Base-by-base conservation (phyloP, 2,888 invertebrate genomes). In the Lathronympha strigana region DNA sequence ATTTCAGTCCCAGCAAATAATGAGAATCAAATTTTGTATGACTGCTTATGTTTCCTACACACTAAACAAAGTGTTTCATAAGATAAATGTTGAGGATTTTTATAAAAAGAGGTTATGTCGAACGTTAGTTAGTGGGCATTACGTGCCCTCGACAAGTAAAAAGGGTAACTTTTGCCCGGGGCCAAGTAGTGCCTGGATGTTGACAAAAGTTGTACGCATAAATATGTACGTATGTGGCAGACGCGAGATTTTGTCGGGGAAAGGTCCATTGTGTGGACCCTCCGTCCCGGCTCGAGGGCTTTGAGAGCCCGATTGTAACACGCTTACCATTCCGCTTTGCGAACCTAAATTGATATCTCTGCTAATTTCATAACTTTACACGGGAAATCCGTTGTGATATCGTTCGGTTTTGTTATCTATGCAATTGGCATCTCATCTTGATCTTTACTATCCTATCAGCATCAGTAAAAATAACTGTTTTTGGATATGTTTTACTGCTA, bases 241-340 rank as follows among this genome's bases (percentile, higher is more conserved):
- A 73, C 74, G 75, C 72, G 83, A 84, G 86, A 87, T 88, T 88
- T 84, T 74, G 84, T 74, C 77, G 82, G 78, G 88, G 89, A 78
- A 57, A 81, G 83, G 80, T 82, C 86, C 79, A 88, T 91, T 91
- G 90, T 91, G 80, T 80, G 80, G 82, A 88, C 90, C 90, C 90
- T 89, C 90, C 83, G 76, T 75, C 76, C 76, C 71, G 81, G 80
- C 76, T 81, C 81, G 81, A 81, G 87, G 86, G 86, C 84, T 78
- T 76, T 69, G 76, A 76, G 78, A 76, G 78, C 79, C 73, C 77
- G 76, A 75, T 74, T 73, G 73, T 73, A 83, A 82, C 80, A 78
- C 81, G 61, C 60, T 54, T 45, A 40, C 49, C 47, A 66, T 66
- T 54, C 47, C 60, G 54, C 47, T 61, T 61, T 53, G 51, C 58